phyloP scores from a whole-genome alignment of 2,797 vertebrate species.

The Avahi laniger region DNA sequence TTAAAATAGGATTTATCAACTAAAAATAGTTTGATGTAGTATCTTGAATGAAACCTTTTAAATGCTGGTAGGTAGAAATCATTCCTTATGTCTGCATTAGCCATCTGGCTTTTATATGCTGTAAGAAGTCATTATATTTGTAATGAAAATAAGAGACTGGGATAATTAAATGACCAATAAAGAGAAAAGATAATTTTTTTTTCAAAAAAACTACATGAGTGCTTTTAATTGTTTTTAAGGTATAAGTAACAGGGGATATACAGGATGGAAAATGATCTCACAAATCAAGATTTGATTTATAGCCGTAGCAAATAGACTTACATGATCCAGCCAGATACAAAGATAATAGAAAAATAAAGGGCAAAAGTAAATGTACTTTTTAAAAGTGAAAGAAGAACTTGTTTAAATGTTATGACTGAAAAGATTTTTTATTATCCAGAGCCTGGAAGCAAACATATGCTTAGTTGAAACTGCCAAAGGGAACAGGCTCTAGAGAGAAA shows the following conservation, averaged over 20 bases:
- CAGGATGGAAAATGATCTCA: background rate
- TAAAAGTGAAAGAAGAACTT: background rate
- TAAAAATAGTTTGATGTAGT: background rate
- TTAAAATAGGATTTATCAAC: background rate
- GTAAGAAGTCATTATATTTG: background rate
- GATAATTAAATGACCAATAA: background rate
- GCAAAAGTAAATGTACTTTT: background rate
- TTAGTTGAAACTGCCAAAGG: background rate
- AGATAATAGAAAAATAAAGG: background rate
- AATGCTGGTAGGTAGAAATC: background rate
- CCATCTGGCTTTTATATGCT: background rate
- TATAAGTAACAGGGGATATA: background rate
- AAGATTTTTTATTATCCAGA: background rate
- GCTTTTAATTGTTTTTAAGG: background rate
- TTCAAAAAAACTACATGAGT: background rate
- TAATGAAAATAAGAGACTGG: background rate
- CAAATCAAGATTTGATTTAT: background rate
- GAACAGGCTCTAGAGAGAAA: background rate
- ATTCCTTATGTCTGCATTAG: background rate
- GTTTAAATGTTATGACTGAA: background rate
- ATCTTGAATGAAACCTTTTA: background rate
- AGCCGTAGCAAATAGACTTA: background rate
- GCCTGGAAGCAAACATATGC: background rate
- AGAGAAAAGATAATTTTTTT: background rate
- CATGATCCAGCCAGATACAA: background rate